Percentiles rank a stretch among this genome's conserved stretches.
Conservation (phyloP, 1,140 invertebrate genomes). For the Drosophila triauraria region DNA sequence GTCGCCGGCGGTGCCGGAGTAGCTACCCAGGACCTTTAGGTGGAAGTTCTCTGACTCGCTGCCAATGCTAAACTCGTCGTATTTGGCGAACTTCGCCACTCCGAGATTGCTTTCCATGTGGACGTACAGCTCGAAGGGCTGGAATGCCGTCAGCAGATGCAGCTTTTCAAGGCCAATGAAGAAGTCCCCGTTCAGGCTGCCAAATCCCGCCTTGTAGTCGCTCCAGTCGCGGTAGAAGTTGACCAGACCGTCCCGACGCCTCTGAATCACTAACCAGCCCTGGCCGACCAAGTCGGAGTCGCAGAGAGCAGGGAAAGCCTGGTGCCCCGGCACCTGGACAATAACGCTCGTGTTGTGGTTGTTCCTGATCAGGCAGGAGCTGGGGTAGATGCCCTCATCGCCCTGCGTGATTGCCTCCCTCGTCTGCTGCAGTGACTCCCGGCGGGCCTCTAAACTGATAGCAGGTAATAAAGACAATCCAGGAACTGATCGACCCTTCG, state of each 20-base stretch:
- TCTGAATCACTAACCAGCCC: slow-evolving; percentile 87
- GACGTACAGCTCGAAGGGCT: slow-evolving; percentile 34
- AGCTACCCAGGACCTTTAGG: slow-evolving; percentile 21
- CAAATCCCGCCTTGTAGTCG: slow-evolving; percentile 88
- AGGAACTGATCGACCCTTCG: neutral
- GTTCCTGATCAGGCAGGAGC: slow-evolving; percentile 1
- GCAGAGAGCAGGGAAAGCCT: slow-evolving; percentile 61
- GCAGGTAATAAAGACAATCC: neutral
- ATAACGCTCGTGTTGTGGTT: slow-evolving; percentile 2
- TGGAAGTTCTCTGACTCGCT: slow-evolving; percentile 20
- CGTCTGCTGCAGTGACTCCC: slow-evolving; percentile 7
- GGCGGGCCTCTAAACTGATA: slow-evolving; percentile 10
- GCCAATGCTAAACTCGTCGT: slow-evolving; percentile 37
- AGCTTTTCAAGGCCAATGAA: slow-evolving; percentile 88
- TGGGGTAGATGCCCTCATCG: slow-evolving; percentile 1
- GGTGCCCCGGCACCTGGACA: slow-evolving; percentile 22
- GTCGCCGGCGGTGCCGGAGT: slow-evolving; percentile 41
- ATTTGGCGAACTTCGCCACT: slow-evolving; percentile 25
- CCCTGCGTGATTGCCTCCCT: neutral
- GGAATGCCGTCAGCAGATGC: slow-evolving; percentile 58
- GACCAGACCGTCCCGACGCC: slow-evolving; percentile 87
- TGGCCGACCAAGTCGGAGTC: slow-evolving; percentile 72
- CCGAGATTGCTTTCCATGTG: slow-evolving; percentile 15
- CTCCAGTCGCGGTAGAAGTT: slow-evolving; percentile 88
- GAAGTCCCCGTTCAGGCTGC: slow-evolving; percentile 87